Evolutionary conservation across 2,113 vertebrate species (phyloP).

Genomic region (Syrrhaptes paradoxus): DNA sequence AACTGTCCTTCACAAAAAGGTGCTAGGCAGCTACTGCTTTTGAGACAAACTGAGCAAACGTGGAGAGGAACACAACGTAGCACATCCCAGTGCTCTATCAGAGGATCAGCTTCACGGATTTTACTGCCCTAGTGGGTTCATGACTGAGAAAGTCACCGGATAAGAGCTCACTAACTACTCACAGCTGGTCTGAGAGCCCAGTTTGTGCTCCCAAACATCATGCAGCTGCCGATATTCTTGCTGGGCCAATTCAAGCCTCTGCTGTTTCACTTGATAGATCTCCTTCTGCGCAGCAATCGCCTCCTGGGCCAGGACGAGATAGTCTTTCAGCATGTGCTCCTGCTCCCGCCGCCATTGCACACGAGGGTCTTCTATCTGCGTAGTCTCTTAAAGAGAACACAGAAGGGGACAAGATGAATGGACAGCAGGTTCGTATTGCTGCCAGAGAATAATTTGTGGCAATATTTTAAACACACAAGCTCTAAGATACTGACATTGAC

Average conservation of each 20-base stretch:
- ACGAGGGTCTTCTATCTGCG: slow-evolving; percentile 96
- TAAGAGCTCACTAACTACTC: slow-evolving; percentile 68
- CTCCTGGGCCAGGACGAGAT: slow-evolving; percentile 92
- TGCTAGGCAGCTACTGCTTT: not conserved
- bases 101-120: not conserved
- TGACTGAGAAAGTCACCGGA: not conserved
- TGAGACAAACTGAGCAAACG: not conserved
- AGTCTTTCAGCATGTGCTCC: slow-evolving; percentile 95
- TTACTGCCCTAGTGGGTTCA: not conserved
- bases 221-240: slow-evolving; percentile 92
- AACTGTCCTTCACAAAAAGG: not conserved
- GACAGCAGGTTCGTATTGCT: not conserved
- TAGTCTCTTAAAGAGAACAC: slow-evolving; percentile 79
- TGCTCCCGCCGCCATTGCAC: slow-evolving; percentile 95
- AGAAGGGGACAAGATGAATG: not conserved
- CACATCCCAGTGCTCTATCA: not conserved
- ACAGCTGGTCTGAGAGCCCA: slow-evolving; percentile 94
- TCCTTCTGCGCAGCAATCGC: slow-evolving; percentile 94
- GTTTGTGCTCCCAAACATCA: slow-evolving; percentile 92
- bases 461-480: not conserved
- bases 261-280: slow-evolving; percentile 97
- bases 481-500: not conserved
- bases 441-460: not conserved
- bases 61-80: fast-evolving
- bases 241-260: slow-evolving; percentile 92